A percentile compares a stretch with the other conserved stretches of the same genome.
These are phyloP conservation scores for Idaea dimidiata DNA, from an alignment of 2,888 invertebrate genomes.

Conservation along the genomic window DNA sequence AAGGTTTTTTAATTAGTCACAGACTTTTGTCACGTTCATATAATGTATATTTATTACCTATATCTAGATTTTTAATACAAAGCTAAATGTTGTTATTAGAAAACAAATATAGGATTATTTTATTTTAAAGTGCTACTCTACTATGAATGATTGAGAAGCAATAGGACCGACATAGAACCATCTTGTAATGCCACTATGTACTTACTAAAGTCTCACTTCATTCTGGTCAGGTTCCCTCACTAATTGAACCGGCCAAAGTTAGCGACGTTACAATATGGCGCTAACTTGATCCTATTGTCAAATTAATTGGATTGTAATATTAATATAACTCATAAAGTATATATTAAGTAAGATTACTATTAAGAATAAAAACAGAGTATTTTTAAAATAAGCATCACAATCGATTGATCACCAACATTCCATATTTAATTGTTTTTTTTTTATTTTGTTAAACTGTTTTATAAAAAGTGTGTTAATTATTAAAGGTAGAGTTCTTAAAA, in stretches of 20 bases:
- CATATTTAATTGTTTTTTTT: conserved; percentile 19
- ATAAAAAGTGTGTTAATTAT: conserved; percentile 7
- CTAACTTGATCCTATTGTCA: conserved; percentile 18
- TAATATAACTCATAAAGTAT: conserved; percentile 15
- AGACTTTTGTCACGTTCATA: not conserved
- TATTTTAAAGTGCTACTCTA: conserved; percentile 26
- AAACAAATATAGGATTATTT: not conserved
- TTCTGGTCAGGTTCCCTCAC: not conserved
- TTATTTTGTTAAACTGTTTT: conserved; percentile 2
- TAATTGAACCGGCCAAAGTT: not conserved
- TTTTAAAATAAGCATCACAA: conserved; percentile 54
- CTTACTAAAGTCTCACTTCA: not conserved
- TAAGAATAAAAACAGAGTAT: conserved; percentile 39
- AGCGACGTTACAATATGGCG: conserved; percentile 33
- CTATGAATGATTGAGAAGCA: not conserved
- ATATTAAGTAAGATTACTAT: conserved; percentile 27
- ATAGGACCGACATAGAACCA: not conserved
- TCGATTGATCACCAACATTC: conserved; percentile 25
- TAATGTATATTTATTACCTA: not conserved
- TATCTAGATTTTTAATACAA: not conserved
- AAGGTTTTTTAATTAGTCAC: not conserved
- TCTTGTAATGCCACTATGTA: not conserved
- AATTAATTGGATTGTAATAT: conserved; percentile 7
- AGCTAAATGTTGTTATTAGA: conserved; percentile 12
- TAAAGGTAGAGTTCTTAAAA: conserved; percentile 22